Percentiles rank a stretch among this genome's conserved stretches.
Evolutionary conservation across 2,797 vertebrate genomes (phyloP).

Genomic region (Hippoglossus hippoglossus): DNA sequence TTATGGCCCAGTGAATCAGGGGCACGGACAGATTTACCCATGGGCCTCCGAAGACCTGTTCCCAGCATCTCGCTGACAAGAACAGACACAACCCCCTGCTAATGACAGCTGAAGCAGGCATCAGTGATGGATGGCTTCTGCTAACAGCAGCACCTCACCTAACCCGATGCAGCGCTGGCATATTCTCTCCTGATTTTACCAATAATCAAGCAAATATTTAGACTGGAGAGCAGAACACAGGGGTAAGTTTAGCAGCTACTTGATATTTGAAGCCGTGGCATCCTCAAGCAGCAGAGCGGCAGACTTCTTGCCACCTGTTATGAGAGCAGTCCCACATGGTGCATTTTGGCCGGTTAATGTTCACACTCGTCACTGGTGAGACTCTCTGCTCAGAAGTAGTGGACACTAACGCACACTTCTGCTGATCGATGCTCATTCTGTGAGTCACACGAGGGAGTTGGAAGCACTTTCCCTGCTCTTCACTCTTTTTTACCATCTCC

Average conservation of each 20-base stretch:
- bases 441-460: slow-evolving; percentile 59
- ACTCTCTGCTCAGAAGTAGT: slow-evolving; percentile 54
- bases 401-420: slow-evolving; percentile 64
- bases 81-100: slow-evolving; percentile 70
- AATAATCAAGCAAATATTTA: slow-evolving; percentile 50
- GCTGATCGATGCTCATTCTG: slow-evolving; percentile 68
- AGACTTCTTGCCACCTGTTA: slow-evolving; percentile 63
- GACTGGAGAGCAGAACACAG: slow-evolving; percentile 8
- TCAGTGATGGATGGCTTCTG: slow-evolving; percentile 65
- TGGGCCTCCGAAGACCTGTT: slow-evolving; percentile 72
- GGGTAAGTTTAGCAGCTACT: slow-evolving; percentile 6
- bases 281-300: slow-evolving; percentile 31
- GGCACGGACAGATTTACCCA: slow-evolving; percentile 78
- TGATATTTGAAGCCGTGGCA: slow-evolving; percentile 14
- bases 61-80: slow-evolving; percentile 74
- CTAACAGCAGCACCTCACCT: slow-evolving; percentile 36
- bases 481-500: slow-evolving; percentile 39
- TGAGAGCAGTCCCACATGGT: slow-evolving; percentile 50
- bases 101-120: slow-evolving; percentile 65
- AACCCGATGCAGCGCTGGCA: slow-evolving; percentile 33
- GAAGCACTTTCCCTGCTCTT: slow-evolving; percentile 64
- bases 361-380: slow-evolving; percentile 63
- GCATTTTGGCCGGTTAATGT: slow-evolving; percentile 57
- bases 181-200: slow-evolving; percentile 36
- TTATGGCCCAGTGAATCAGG: slow-evolving; percentile 81